A percentile compares a stretch with the other conserved stretches of the same genome.
Conservation (phyloP, 2,113 vertebrate genomes). For the Trinectes maculatus region DNA sequence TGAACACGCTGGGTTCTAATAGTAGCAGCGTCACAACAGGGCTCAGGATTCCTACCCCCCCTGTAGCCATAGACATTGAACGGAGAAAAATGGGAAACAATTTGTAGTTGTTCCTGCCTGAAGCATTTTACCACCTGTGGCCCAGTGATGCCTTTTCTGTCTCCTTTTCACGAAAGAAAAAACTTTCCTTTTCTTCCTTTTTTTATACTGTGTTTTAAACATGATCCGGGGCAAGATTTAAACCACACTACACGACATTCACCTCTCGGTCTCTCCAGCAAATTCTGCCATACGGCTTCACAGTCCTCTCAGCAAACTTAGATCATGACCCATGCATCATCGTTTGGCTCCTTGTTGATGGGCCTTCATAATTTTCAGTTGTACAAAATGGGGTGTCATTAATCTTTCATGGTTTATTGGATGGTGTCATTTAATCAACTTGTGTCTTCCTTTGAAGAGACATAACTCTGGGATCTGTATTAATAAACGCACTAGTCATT, state of each 20-base stretch:
- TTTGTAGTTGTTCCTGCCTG: constrained; percentile 35
- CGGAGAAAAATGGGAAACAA: constrained; percentile 42
- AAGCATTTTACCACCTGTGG: constrained; percentile 52
- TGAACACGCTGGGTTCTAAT: constrained; percentile 23
- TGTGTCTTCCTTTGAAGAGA: no score
- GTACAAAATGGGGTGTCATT: not conserved
- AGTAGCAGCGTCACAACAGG: constrained; percentile 7
- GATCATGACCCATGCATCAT: not conserved
- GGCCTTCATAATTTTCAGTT: not conserved
- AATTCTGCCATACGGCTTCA: no score
- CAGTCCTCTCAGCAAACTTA: no score
- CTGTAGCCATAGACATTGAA: constrained; percentile 24
- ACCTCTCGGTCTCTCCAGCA: no score
- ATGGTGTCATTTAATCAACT: not conserved
- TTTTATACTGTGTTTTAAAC: constrained; percentile 1
- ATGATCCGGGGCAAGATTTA: not conserved
- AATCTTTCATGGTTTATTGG: not conserved
- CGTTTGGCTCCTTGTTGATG: not conserved
- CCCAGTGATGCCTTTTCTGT: constrained; percentile 23
- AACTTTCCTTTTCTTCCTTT: not conserved
- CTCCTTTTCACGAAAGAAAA: constrained; percentile 17
- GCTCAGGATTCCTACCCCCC: constrained; percentile 1
- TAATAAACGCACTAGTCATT: not conserved
- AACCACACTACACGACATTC: not conserved
- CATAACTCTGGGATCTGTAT: not conserved